Percentiles rank a stretch among this genome's conserved stretches.
These are phyloP conservation scores for Zapus hudsonius DNA, from an alignment of 2,113 vertebrate species.

Conservation along the genomic window DNA sequence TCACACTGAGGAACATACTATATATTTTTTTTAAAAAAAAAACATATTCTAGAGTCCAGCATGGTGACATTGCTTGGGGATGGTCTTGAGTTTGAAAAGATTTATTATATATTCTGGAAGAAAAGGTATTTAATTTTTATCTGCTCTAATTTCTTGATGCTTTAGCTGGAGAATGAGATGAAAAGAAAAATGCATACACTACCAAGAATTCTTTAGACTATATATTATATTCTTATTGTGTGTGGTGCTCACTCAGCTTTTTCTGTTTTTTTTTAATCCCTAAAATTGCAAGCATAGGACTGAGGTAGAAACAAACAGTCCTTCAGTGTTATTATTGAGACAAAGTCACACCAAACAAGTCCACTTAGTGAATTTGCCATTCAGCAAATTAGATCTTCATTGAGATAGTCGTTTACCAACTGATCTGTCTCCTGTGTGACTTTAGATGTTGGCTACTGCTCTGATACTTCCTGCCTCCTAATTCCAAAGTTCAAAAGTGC, in stretches of 20 bases:
- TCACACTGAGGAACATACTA: neutral
- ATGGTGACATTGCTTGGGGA: neutral
- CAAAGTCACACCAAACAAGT: constrained; percentile 21
- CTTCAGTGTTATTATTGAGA: constrained; percentile 18
- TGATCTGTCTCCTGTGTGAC: constrained; percentile 21
- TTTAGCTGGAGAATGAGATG: constrained; percentile 7
- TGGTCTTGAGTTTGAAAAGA: neutral
- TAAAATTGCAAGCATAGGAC: neutral
- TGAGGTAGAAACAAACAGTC: constrained; percentile 33
- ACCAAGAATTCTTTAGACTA: neutral
- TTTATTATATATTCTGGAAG: constrained; percentile 40
- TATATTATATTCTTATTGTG: constrained; percentile 38
- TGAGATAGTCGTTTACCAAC: constrained; percentile 32
- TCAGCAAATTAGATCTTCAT: constrained; percentile 31
- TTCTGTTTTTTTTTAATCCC: constrained; percentile 46
- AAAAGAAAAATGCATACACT: constrained; percentile 21
- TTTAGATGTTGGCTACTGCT: constrained; percentile 11
- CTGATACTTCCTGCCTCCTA: neutral
- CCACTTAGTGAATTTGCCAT: constrained; percentile 11
- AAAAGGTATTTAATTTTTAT: constrained; percentile 46
- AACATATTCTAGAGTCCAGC: neutral
- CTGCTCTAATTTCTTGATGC: constrained; percentile 29
- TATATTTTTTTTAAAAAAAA: no score
- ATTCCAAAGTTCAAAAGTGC: neutral
- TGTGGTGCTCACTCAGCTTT: neutral